These are phyloP conservation scores for Poeciliopsis infans DNA, from an alignment of 2,797 vertebrate genomes.

Conservation along the genomic window DNA sequence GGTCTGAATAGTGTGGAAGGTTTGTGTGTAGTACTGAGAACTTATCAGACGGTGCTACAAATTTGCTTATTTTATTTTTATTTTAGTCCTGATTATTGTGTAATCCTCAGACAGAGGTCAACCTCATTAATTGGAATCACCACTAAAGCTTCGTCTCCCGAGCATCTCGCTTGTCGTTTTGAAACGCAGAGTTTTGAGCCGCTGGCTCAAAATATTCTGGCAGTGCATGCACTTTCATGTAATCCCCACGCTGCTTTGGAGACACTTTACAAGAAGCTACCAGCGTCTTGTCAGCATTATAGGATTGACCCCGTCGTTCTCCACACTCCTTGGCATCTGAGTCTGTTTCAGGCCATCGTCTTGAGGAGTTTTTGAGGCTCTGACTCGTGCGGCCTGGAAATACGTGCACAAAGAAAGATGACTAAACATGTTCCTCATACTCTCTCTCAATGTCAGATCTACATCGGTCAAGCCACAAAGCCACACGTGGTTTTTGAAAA, in stretches of 20 bases:
- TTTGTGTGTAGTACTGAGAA: background rate
- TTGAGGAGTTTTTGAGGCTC: slow-evolving; percentile 6
- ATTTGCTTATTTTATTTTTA: background rate
- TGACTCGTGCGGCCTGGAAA: background rate
- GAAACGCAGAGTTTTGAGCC: background rate
- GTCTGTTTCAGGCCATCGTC: background rate
- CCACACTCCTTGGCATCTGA: slow-evolving; percentile 1
- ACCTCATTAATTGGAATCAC: slow-evolving; percentile 8
- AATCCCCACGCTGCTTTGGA: slow-evolving; percentile 22
- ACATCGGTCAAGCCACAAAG: background rate
- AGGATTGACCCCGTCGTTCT: background rate
- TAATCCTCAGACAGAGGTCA: slow-evolving; percentile 31
- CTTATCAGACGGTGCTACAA: background rate
- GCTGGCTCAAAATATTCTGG: background rate
- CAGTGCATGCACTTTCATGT: slow-evolving; percentile 6
- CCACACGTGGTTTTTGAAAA: background rate
- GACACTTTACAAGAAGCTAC: slow-evolving; percentile 34
- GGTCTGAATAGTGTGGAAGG: background rate
- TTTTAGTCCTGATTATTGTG: background rate
- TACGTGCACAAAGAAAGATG: background rate
- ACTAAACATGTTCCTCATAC: background rate
- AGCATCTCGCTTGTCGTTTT: background rate
- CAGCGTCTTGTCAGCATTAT: slow-evolving; percentile 32
- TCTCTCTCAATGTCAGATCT: background rate
- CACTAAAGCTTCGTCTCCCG: background rate